These are phyloP conservation scores for Andricus curvator DNA, from an alignment of 2,888 invertebrate species.

Conservation along the genomic window DNA sequence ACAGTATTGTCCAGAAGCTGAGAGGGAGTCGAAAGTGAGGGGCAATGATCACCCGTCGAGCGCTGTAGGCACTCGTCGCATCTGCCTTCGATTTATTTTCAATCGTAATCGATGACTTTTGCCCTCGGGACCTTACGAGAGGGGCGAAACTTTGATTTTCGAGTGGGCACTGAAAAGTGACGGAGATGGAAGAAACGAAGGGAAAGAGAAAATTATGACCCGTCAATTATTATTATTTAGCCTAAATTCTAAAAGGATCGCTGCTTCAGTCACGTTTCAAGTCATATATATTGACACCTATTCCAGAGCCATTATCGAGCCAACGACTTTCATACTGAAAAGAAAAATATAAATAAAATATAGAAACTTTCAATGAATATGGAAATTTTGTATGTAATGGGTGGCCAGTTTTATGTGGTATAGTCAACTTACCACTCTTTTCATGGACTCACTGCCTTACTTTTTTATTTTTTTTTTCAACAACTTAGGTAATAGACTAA, in stretches of 20 bases:
- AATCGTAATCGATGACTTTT: constrained; percentile 74
- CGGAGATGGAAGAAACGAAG: neutral
- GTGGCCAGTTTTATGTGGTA: too few species aligned
- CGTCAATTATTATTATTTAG: neutral
- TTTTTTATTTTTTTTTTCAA: neutral
- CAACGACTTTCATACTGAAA: neutral
- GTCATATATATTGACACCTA: neutral
- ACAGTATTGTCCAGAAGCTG: constrained; percentile 62
- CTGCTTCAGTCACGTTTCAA: neutral
- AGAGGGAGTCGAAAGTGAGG: constrained; percentile 43
- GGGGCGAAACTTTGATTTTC: constrained; percentile 54
- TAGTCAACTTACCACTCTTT: too few species aligned
- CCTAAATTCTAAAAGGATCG: neutral
- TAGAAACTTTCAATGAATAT: neutral
- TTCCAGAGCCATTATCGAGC: neutral
- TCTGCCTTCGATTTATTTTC: constrained; percentile 76
- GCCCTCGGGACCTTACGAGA: constrained; percentile 54
- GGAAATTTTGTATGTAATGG: too few species aligned
- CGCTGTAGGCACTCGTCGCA: constrained; percentile 70
- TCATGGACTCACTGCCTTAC: neutral
- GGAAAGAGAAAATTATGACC: neutral
- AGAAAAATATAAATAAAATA: neutral
- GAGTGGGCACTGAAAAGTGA: constrained; percentile 56
- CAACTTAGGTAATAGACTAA: constrained; percentile 9
- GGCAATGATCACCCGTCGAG: constrained; percentile 52